These are phyloP conservation scores for Bilobella aurantiaca DNA, from an alignment of 1,140 invertebrate genomes.

Conservation along the genomic window DNA sequence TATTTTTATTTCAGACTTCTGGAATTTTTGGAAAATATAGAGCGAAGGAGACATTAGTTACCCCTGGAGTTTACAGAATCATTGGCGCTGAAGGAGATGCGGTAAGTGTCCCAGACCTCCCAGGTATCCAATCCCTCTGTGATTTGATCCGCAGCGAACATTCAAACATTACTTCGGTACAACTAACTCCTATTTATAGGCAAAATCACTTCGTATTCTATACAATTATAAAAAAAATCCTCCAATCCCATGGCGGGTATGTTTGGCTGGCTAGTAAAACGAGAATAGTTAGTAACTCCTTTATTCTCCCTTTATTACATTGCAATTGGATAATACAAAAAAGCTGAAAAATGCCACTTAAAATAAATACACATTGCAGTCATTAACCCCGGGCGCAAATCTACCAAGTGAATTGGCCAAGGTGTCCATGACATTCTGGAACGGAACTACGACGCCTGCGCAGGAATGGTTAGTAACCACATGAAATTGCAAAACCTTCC, in stretches of 20 bases:
- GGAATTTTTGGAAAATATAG: neutral
- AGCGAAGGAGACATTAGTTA: neutral
- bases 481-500: neutral
- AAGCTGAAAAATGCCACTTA: neutral
- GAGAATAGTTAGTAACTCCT: neutral
- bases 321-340: neutral
- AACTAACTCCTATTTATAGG: neutral
- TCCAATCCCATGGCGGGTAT: neutral
- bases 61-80: neutral
- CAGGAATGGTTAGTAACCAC: neutral
- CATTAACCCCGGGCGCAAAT: neutral
- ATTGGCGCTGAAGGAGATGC: neutral
- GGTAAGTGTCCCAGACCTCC: neutral
- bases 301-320: neutral
- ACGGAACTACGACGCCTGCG: neutral
- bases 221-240: neutral
- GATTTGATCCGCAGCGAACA: neutral
- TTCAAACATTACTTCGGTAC: neutral
- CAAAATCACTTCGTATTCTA: neutral
- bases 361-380: neutral
- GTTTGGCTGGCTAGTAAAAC: neutral
- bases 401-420: neutral
- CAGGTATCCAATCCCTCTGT: neutral
- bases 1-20: neutral
- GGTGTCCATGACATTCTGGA: neutral